Base-by-base conservation (phyloP, 2,888 invertebrate genomes). In the Heliconius cydno region DNA sequence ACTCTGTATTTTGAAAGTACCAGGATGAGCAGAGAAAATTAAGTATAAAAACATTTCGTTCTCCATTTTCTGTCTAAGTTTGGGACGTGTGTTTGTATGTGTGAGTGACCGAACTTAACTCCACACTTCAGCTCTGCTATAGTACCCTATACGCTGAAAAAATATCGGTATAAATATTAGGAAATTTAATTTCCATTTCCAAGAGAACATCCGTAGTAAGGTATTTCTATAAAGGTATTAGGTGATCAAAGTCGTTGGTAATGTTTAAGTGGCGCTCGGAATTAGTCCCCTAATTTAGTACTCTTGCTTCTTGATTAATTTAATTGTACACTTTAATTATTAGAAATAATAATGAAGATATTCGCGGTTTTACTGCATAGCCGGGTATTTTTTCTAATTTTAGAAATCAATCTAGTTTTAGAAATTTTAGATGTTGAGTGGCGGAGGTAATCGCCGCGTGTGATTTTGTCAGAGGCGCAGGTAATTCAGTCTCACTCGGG, bases 171-270 rank as follows among this genome's bases (percentile, higher is more conserved):
- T 7, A 57, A 57, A 57, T 57, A 7, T 19, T 3, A 28, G 28
- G 3, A 22, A 28, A 65, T 65, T 5, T 13, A 28, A 65, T 65
- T 65, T 28, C 7, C 13, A 28, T 38, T 38, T n/a, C n/a, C 38
- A 68, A 38, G n/a, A 73, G 12, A 57, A 28, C 57, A 68, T 41
- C 19, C 60, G 19, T 30, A 34, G 67, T 57, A 76, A 15, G 46
- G 63, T 12, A 34, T 68, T 34, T 38, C 19, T 57, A 38, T 66
- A 28, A 71, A 65, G 9, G 71, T 70, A 52, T 28, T 34, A 75
- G 12, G 41, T 77, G 80, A 82, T 77, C 71, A 75, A 66, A 67
- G 72, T 78, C 75, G 80, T 81, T 81, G 60, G 78, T 76, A 80
- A 79, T 71, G 68, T 75, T 79, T 70, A 79, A 77, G 79, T 74